Evolutionary conservation across 2,888 invertebrate genomes (phyloP).

Genomic region (Allophyes oxyacanthae): DNA sequence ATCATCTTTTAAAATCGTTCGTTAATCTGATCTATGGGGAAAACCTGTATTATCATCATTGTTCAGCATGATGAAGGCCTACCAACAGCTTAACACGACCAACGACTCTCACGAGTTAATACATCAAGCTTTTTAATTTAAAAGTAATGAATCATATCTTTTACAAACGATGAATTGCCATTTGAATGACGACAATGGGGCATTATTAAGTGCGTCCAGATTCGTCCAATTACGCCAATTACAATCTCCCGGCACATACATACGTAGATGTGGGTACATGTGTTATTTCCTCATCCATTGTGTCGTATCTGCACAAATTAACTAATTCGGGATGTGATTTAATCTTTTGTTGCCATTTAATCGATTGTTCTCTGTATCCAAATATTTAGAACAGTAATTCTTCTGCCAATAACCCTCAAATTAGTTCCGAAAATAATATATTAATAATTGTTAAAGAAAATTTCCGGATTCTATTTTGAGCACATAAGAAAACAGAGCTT

Average conservation of each 20-base stretch:
- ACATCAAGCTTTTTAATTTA: conserved; percentile 76
- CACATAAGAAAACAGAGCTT: no score
- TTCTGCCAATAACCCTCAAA: not conserved
- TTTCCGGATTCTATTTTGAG: no score
- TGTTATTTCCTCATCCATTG: conserved; percentile 88
- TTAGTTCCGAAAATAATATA: no score
- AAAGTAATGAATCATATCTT: conserved; percentile 85
- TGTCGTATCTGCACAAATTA: conserved; percentile 87
- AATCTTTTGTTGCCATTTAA: conserved; percentile 57
- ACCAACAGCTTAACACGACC: conserved; percentile 17
- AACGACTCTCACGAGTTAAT: conserved; percentile 19
- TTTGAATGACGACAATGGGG: conserved; percentile 86
- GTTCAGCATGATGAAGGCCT: not conserved
- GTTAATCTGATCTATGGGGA: no score
- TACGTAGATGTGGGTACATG: conserved; percentile 70
- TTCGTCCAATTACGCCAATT: conserved; percentile 89
- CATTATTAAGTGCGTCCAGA: conserved; percentile 88
- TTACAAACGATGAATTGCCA: conserved; percentile 86
- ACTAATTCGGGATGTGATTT: conserved; percentile 78
- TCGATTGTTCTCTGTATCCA: conserved; percentile 61
- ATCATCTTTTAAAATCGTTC: no score
- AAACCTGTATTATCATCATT: not conserved
- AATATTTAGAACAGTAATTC: conserved; percentile 26
- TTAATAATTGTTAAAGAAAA: no score
- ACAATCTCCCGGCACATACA: conserved; percentile 84